Evolutionary conservation across 2,797 vertebrate genomes (phyloP), one percentile per base, ranked within the genome.

Genomic region (Halcyon leucocephala): DNA sequence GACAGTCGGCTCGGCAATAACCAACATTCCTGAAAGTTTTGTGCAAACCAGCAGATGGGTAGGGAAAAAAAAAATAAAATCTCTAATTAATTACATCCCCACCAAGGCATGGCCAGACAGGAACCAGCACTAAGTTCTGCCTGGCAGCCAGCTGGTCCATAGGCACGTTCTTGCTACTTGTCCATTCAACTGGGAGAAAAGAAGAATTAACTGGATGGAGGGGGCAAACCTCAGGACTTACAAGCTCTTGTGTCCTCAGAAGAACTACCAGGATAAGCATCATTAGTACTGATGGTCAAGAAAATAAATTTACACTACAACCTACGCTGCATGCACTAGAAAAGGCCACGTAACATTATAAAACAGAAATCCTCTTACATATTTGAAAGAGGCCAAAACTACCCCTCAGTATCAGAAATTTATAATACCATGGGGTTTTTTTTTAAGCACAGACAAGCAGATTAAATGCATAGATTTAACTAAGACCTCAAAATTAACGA

Each of bases 51-150:
- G 83, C 95, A 96, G 92, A 94, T 76, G 94, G 92, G 72, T 71
- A 90, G 88, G 88, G 64, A 10, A 15, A 16, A 26, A 51, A 52
- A 15, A 51, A 51, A 25, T 15, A 7, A 26, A 51, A 15, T 52
- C 77, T 42, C 90, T 94, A 93, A 96, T 96, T 96, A 94, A 96
- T 96, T 84, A 90, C 94, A 94, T 94, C 92, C 93, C 92, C 80
- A 72, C 60, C 11, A 86, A 91, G 70, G 93, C 86, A 90, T 1
- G 31, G 90, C 80, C 93, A 91, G 90, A 95, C 90, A 94, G 77
- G 93, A 93, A 81, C 57, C 82, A 83, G 92, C 73, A 87, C 48
- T 52, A 65, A 71, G 67, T 55, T 93, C 58, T 77, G 64, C 82
- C 93, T 82, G 79, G 86, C 94, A 95, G 94, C 24, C 95, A 71